phyloP scores from a whole-genome alignment of 37 sponge, comb jelly and placozoan species.

The Halichondria panicea region DNA sequence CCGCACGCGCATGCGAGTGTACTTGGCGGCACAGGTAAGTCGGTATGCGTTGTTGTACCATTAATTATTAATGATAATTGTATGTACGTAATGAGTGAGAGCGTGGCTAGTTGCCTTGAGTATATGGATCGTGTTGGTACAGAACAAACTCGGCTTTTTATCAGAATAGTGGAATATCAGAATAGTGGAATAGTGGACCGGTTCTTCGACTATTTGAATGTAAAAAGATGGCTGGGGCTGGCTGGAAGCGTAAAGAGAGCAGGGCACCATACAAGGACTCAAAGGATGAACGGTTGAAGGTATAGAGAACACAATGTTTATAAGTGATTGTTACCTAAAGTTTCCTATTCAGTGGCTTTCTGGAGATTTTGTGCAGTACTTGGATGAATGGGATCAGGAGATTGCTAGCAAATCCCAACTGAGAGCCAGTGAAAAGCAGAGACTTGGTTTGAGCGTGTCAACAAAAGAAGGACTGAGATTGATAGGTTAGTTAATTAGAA shows the following conservation, averaged over 20 bases:
- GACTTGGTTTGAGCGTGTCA: constrained; percentile 7
- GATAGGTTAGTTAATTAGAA: constrained; percentile 2
- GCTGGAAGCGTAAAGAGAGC: neutral
- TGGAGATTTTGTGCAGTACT: constrained; percentile 14
- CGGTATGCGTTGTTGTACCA: neutral
- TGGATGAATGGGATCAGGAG: constrained; percentile 25
- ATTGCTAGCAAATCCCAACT: constrained; percentile 1
- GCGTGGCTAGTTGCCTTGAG: neutral
- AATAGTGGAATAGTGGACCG: too few relatives aligned
- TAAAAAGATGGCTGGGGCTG: neutral
- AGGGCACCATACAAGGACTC: neutral
- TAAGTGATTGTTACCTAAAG: too few relatives aligned
- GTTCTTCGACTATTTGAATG: neutral
- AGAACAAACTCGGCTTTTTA: neutral
- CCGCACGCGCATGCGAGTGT: neutral
- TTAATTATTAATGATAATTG: neutral
- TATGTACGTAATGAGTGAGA: neutral
- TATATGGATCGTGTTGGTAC: neutral
- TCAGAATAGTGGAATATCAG: too few relatives aligned
- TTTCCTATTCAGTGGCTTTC: constrained; percentile 32
- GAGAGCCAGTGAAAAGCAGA: neutral
- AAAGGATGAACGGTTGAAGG: neutral
- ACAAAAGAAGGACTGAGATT: constrained; percentile 24
- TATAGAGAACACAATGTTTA: too few relatives aligned
- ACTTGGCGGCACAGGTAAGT: neutral